Conservation (phyloP, 2,888 invertebrate species). For the Cheilosia urbana region DNA sequence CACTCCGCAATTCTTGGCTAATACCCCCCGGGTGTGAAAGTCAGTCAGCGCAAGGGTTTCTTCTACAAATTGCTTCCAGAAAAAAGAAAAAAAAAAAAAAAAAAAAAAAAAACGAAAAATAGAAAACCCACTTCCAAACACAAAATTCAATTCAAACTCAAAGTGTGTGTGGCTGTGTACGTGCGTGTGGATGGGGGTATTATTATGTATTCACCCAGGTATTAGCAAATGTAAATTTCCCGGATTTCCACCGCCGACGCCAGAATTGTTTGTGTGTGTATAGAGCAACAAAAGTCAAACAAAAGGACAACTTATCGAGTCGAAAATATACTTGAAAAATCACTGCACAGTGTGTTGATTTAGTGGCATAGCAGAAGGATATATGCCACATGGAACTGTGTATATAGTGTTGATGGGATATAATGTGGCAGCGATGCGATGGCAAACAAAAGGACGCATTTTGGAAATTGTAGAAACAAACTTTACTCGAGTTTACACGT, state of each 20-base stretch:
- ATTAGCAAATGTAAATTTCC: conserved; percentile 67
- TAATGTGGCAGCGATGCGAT: conserved; percentile 13
- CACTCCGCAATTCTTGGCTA: conserved; percentile 73
- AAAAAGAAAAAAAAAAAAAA: conserved; percentile 16
- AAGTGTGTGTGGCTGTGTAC: conserved; percentile 22
- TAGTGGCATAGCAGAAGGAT: conserved; percentile 51
- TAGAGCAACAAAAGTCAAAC: conserved; percentile 67
- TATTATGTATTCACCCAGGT: conserved; percentile 66
- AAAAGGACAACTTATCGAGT: conserved; percentile 52
- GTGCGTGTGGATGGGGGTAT: conserved; percentile 27
- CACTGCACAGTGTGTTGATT: conserved; percentile 70
- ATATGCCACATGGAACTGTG: background rate
- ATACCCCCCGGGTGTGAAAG: conserved; percentile 76
- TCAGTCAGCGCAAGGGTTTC: conserved; percentile 59
- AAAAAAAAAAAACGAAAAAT: conserved; percentile 19
- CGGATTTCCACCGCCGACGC: conserved; percentile 27
- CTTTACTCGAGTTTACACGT: conserved; percentile 79
- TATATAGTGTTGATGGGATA: conserved; percentile 62
- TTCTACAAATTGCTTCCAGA: conserved; percentile 62
- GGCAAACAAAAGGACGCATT: conserved; percentile 73
- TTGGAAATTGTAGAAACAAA: conserved; percentile 75
- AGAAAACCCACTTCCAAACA: background rate
- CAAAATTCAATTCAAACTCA: conserved; percentile 47
- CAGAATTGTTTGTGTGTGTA: background rate
- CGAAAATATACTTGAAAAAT: conserved; percentile 68